Evolutionary conservation across 1,140 invertebrate genomes (phyloP).

Genomic region (Cherax destructor): DNA sequence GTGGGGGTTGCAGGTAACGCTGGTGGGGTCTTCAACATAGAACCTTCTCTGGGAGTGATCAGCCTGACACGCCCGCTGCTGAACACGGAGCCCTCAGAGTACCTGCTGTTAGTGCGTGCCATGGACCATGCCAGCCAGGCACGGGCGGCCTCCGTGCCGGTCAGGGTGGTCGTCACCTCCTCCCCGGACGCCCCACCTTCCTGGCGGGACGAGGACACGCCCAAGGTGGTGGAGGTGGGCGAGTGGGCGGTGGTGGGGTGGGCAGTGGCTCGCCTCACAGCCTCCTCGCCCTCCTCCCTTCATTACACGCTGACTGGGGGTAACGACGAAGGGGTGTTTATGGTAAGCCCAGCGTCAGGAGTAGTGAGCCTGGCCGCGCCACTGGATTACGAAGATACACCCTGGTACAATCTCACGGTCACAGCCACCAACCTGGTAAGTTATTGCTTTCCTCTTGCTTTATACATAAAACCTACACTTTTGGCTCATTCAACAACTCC

Average conservation of each 20-base stretch:
- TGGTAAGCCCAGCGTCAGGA: conserved; percentile 90
- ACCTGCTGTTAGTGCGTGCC: conserved; percentile 88
- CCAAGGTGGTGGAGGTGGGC: conserved; percentile 67
- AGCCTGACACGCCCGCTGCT: conserved; percentile 19
- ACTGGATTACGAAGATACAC: conserved; percentile 86
- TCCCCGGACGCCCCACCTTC: conserved; percentile 91
- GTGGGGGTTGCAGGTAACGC: conserved; percentile 85
- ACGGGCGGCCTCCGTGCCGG: conserved; percentile 85
- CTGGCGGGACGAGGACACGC: conserved; percentile 80
- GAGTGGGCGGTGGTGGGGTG: conserved; percentile 55
- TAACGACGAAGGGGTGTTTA: conserved; percentile 84
- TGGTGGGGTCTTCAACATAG: conserved; percentile 88
- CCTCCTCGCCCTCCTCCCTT: conserved; percentile 80
- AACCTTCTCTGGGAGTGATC: conserved; percentile 85
- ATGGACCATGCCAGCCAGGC: conserved; percentile 86
- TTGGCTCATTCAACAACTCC: no score
- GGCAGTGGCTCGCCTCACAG: conserved; percentile 46
- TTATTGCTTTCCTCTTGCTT: background rate
- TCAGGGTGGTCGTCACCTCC: conserved; percentile 91
- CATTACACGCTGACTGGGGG: conserved; percentile 89
- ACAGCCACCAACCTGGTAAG: conserved; percentile 89
- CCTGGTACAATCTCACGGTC: conserved; percentile 89
- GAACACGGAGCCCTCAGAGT: conserved; percentile 78
- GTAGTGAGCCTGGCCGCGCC: conserved; percentile 82
- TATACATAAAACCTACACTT: no score